phyloP scores from a whole-genome alignment of 2,113 vertebrate genomes.

The Mirza zaza region DNA sequence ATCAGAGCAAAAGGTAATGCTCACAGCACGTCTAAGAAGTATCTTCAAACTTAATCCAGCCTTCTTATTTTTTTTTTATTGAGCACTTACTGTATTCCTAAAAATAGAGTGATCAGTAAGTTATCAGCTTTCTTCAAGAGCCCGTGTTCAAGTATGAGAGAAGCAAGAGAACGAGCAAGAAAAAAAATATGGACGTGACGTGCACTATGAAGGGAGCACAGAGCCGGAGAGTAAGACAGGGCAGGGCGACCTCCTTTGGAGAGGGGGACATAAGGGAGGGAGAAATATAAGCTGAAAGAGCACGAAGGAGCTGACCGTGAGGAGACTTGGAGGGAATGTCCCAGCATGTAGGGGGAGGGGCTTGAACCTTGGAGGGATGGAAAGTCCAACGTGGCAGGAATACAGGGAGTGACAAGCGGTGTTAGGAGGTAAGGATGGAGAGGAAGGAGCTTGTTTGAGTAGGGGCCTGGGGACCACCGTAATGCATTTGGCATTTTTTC shows the following conservation, averaged over 20 bases:
- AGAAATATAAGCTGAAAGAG: not conserved
- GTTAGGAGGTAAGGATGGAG: not conserved
- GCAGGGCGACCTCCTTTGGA: not conserved
- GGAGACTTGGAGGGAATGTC: not conserved
- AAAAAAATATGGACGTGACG: accelerated
- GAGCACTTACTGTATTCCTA: not conserved
- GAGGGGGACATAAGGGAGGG: not conserved
- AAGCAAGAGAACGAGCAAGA: not conserved
- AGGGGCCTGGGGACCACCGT: too few relatives aligned
- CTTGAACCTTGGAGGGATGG: not conserved
- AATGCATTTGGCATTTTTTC: not conserved
- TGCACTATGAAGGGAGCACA: not conserved
- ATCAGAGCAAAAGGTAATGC: not conserved
- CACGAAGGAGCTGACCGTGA: not conserved
- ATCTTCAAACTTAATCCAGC: not conserved
- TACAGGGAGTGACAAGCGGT: not conserved
- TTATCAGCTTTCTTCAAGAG: not conserved
- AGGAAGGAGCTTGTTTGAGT: not conserved
- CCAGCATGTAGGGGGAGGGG: accelerated
- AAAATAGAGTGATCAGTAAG: not conserved
- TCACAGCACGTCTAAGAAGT: not conserved
- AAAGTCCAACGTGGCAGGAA: not conserved
- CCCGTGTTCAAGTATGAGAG: not conserved
- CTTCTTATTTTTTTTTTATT: not conserved
- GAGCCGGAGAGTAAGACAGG: not conserved